These are phyloP conservation scores for Chorisops tibialis DNA, from an alignment of 2,888 invertebrate species.

Conservation along the genomic window DNA sequence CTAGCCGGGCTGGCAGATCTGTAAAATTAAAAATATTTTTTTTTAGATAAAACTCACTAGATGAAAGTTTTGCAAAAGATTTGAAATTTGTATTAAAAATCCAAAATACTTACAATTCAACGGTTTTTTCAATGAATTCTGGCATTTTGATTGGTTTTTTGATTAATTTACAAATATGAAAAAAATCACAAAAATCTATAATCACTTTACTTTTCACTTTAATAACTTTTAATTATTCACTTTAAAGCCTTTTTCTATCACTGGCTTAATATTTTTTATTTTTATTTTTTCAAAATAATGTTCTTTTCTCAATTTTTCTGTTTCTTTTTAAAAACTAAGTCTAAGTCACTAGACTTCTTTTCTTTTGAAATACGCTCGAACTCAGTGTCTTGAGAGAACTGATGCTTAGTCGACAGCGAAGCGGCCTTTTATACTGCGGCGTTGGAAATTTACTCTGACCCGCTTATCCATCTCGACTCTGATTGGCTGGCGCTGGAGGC, in stretches of 20 bases:
- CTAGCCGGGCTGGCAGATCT: not conserved
- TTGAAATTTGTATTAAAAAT: too few relatives aligned
- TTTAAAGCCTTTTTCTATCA: not conserved
- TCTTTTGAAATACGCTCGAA: not conserved
- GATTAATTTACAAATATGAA: not conserved
- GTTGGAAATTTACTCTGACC: slow-evolving; percentile 4
- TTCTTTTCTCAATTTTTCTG: not conserved
- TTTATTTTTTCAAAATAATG: not conserved
- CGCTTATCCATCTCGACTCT: not conserved
- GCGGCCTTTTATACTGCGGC: slow-evolving; percentile 4
- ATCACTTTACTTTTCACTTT: too few relatives aligned
- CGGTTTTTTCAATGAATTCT: slow-evolving; percentile 18
- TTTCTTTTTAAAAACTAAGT: not conserved
- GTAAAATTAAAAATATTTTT: not conserved
- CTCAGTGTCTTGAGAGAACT: slow-evolving; percentile 14
- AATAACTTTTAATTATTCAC: not conserved
- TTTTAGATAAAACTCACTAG: not conserved
- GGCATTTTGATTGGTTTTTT: slow-evolving; percentile 16
- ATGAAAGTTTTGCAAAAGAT: too few relatives aligned
- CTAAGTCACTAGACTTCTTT: not conserved
- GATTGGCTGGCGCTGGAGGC: slow-evolving; percentile 13
- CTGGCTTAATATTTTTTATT: not conserved
- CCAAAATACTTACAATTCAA: slow-evolving; percentile 12
- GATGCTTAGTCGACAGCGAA: slow-evolving; percentile 6
- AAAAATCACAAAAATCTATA: not conserved